Conservation (phyloP, 2,113 vertebrate genomes). For the Cacatua alba region DNA sequence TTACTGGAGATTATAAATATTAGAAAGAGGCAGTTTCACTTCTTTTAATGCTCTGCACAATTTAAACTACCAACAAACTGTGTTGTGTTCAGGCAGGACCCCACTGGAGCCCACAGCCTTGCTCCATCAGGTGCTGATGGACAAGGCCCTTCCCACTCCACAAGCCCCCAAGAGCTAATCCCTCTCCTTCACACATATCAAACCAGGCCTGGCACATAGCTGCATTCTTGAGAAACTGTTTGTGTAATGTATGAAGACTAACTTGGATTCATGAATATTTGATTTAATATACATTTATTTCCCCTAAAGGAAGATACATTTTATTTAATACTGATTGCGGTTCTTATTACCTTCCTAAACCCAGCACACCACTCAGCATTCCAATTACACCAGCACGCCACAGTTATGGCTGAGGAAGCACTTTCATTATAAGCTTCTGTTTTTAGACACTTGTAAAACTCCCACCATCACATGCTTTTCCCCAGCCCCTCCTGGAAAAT, state of each 20-base stretch:
- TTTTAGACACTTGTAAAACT: conserved; percentile 61
- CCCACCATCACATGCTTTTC: neutral
- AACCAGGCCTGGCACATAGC: neutral
- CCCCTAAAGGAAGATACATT: conserved; percentile 71
- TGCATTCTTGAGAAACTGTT: conserved; percentile 41
- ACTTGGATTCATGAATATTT: conserved; percentile 66
- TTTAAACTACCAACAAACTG: neutral
- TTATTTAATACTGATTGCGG: conserved; percentile 76
- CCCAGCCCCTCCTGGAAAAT: neutral
- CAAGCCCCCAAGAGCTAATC: neutral
- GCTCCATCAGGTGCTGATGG: neutral
- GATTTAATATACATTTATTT: conserved; percentile 72
- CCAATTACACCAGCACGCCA: conserved; percentile 60
- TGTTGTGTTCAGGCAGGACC: neutral
- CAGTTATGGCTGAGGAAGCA: conserved; percentile 70
- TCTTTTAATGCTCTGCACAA: neutral
- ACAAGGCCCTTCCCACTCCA: neutral
- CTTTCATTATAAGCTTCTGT: conserved; percentile 66
- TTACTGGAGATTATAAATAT: neutral
- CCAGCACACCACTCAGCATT: conserved; percentile 64
- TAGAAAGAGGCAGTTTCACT: neutral
- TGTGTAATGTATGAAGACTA: conserved; percentile 61
- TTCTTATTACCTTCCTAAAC: conserved; percentile 72
- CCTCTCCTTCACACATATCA: neutral
- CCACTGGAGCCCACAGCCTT: neutral